Conservation (phyloP, 2,888 invertebrate species). For the Panzeria rudis region DNA sequence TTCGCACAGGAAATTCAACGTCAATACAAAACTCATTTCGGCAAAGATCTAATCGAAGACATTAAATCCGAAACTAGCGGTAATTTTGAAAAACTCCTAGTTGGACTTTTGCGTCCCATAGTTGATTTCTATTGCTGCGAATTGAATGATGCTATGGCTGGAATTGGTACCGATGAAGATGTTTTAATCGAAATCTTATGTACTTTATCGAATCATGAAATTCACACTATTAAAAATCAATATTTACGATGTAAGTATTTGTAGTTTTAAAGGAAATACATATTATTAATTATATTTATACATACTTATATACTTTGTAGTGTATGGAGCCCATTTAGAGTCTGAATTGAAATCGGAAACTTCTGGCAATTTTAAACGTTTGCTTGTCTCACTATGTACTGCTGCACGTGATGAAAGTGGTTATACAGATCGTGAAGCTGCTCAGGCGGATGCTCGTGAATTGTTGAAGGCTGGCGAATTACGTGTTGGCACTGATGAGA, state of each 20-base stretch:
- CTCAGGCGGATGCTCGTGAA: constrained; percentile 92
- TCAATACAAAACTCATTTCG: constrained; percentile 83
- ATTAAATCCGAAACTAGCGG: constrained; percentile 95
- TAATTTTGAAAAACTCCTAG: constrained; percentile 92
- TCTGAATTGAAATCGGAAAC: constrained; percentile 94
- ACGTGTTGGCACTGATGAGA: constrained; percentile 92
- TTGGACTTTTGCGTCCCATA: constrained; percentile 93
- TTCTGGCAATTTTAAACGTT: constrained; percentile 94
- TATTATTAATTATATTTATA: background rate
- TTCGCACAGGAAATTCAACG: constrained; percentile 80
- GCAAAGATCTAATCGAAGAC: constrained; percentile 90
- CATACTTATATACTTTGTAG: constrained; percentile 83
- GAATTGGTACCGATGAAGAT: constrained; percentile 93
- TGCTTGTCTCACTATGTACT: constrained; percentile 93
- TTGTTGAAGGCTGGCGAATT: constrained; percentile 90
- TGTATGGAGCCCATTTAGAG: constrained; percentile 91
- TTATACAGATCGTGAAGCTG: constrained; percentile 88
- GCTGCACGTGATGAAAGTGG: constrained; percentile 89
- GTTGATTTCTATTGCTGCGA: constrained; percentile 92
- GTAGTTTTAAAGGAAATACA: background rate
- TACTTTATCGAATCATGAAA: constrained; percentile 93
- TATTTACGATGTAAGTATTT: constrained; percentile 89
- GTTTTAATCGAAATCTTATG: constrained; percentile 95
- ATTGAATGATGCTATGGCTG: constrained; percentile 92
- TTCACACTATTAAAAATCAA: constrained; percentile 90